Conservation (phyloP, 2,113 vertebrate species). For the Balaenoptera acutorostrata region DNA sequence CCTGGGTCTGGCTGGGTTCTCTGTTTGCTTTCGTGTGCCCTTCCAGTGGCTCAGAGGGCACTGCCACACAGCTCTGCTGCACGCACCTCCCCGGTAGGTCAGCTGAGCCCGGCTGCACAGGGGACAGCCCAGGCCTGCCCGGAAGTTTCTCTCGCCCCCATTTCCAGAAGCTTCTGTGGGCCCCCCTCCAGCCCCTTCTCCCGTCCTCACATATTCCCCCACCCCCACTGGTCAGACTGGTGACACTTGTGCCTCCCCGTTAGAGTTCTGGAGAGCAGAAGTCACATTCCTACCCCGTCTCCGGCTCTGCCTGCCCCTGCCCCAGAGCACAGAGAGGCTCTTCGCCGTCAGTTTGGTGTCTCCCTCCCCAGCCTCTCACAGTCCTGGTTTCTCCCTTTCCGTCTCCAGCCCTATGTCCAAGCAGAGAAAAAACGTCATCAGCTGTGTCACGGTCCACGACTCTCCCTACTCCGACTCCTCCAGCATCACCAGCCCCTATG, state of each 20-base stretch:
- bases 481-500: constrained; percentile 94
- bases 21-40: neutral
- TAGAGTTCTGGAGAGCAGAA: too few relatives aligned
- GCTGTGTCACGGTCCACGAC: constrained; percentile 98
- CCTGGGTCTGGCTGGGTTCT: neutral
- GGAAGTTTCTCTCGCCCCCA: rapidly evolving
- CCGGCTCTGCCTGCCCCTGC: neutral
- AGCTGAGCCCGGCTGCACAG: neutral
- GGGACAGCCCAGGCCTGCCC: neutral
- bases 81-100: neutral
- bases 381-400: constrained; percentile 13
- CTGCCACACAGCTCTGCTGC: neutral
- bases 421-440: constrained; percentile 98
- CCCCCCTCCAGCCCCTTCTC: neutral
- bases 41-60: neutral
- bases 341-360: rapidly evolving
- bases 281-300: neutral
- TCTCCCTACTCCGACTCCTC: constrained; percentile 96
- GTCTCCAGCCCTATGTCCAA: constrained; percentile 91
- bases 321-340: neutral
- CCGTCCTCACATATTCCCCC: neutral
- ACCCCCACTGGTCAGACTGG: neutral
- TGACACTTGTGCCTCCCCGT: neutral
- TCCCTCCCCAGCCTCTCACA: neutral
- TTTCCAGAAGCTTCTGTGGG: neutral